A percentile compares a stretch with the other conserved stretches of the same genome.
These are phyloP conservation scores for Muscidifurax raptorellus DNA, from an alignment of 1,140 invertebrate genomes.

Conservation along the genomic window DNA sequence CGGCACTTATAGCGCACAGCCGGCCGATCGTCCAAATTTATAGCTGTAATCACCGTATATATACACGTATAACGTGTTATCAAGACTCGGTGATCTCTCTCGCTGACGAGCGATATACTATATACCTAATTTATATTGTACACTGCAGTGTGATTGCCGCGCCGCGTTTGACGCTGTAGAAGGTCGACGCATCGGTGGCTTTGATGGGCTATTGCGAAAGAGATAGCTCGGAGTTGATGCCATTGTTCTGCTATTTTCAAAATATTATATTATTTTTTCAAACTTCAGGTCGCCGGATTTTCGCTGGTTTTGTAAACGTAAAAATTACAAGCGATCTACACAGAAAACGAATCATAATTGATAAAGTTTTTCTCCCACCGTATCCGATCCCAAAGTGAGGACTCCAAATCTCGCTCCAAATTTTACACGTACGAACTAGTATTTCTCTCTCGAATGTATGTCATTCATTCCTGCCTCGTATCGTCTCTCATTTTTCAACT, in stretches of 20 bases:
- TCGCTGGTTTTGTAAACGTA: no score
- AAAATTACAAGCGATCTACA: no score
- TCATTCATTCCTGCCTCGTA: no score
- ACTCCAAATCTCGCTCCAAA: no score
- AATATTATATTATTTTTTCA: neutral
- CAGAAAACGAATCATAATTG: no score
- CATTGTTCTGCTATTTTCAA: neutral
- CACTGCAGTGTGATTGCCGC: neutral
- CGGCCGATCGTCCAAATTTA: neutral
- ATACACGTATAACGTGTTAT: neutral
- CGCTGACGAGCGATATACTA: neutral
- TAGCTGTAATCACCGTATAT: neutral
- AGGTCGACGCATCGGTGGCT: neutral
- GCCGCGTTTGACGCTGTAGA: neutral
- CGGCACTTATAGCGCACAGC: neutral
- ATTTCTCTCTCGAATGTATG: no score
- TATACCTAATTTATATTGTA: no score
- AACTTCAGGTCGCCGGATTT: neutral
- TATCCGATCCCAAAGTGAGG: no score
- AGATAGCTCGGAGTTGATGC: neutral
- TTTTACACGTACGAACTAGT: no score
- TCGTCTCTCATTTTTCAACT: no score
- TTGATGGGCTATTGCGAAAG: neutral
- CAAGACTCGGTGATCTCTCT: neutral
- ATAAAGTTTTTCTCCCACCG: no score